These are phyloP conservation scores for Drosophila hydei DNA, from an alignment of 1,140 invertebrate genomes.

Conservation along the genomic window DNA sequence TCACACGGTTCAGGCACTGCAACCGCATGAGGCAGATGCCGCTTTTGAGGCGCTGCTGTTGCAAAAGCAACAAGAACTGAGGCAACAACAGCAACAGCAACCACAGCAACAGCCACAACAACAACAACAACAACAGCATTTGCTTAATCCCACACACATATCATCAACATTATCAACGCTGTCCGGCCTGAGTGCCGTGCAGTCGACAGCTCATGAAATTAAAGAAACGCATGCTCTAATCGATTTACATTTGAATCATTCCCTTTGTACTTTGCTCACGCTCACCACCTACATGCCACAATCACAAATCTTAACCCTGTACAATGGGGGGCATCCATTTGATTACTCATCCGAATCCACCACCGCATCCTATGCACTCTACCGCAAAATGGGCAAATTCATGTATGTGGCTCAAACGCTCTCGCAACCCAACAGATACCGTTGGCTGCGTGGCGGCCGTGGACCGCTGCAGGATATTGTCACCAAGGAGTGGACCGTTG, in stretches of 20 bases:
- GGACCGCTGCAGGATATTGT: constrained; percentile 89
- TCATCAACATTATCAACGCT: constrained; percentile 38
- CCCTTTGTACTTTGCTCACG: constrained; percentile 80
- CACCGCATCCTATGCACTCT: constrained; percentile 57
- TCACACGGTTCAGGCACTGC: constrained; percentile 74
- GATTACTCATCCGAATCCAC: constrained; percentile 37
- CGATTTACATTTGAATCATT: constrained; percentile 78
- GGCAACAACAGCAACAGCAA: constrained; percentile 48
- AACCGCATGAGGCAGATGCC: constrained; percentile 67
- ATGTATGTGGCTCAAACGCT: constrained; percentile 69
- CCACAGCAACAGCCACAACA: constrained; percentile 9
- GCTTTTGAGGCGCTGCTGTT: constrained; percentile 75
- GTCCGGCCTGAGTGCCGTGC: constrained; percentile 20
- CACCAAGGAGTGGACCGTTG: constrained; percentile 90
- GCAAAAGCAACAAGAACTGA: constrained; percentile 60
- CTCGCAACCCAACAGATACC: constrained; percentile 86
- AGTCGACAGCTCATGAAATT: constrained; percentile 45
- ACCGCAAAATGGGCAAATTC: constrained; percentile 80
- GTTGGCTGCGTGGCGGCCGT: constrained; percentile 90
- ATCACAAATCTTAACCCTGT: constrained; percentile 80
- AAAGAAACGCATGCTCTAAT: constrained; percentile 83
- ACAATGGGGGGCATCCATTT: constrained; percentile 46
- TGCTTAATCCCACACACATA: constrained; percentile 41
- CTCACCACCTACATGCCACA: constrained; percentile 77
- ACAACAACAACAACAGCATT: neutral